Evolutionary conservation across 2,113 vertebrate genomes (phyloP).

Genomic region (Epinephelus moara): DNA sequence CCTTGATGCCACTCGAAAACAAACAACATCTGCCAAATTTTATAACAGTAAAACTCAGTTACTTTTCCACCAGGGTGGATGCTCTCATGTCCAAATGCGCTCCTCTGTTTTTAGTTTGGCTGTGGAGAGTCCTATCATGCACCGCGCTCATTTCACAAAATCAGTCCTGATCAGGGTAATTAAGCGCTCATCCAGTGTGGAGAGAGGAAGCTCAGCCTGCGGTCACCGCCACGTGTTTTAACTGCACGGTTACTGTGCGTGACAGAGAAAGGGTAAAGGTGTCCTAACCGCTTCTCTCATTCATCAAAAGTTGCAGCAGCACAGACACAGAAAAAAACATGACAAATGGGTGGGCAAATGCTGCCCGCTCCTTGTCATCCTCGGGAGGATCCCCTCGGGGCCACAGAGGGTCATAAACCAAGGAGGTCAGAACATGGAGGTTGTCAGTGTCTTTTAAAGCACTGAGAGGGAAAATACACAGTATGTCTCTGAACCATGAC

Average conservation of each 20-base stretch:
- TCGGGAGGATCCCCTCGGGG: constrained; percentile 30
- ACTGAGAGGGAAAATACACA: constrained; percentile 34
- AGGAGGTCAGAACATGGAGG: constrained; percentile 32
- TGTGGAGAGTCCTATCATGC: constrained; percentile 23
- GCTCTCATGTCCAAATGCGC: constrained; percentile 5
- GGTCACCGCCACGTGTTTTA: constrained; percentile 21
- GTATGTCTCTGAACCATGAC: constrained; percentile 13
- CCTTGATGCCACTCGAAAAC: constrained; percentile 39
- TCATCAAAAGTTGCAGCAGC: constrained; percentile 62
- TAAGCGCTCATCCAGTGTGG: constrained; percentile 18
- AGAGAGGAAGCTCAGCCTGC: background rate
- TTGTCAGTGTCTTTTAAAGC: constrained; percentile 31
- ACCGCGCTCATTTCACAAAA: constrained; percentile 42
- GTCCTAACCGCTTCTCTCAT: constrained; percentile 29
- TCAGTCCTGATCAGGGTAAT: constrained; percentile 46
- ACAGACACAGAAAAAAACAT: constrained; percentile 15
- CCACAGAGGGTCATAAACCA: constrained; percentile 37
- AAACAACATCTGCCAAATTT: constrained; percentile 60
- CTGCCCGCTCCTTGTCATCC: constrained; percentile 19
- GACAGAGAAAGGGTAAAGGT: constrained; percentile 50
- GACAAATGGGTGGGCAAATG: constrained; percentile 47
- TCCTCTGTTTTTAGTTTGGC: background rate
- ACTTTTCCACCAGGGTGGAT: background rate
- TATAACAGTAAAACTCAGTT: constrained; percentile 17
- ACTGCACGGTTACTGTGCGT: constrained; percentile 17